phyloP scores from a whole-genome alignment of 35 echinoderm and acorn worm species.

The Holothuria glaberrima region DNA sequence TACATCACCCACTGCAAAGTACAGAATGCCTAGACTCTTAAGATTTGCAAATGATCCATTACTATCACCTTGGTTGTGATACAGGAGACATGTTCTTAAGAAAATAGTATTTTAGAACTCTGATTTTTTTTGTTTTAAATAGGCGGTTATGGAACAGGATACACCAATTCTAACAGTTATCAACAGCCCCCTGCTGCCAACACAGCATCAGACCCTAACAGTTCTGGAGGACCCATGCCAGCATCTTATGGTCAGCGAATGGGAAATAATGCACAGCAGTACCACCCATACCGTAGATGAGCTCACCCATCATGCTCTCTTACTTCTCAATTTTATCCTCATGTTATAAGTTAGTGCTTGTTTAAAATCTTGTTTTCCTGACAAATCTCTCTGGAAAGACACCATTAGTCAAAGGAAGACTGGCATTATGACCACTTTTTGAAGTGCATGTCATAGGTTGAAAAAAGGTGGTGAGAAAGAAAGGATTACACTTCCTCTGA shows the following conservation, averaged over 20 bases:
- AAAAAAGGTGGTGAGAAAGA: no score
- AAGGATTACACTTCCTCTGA: neutral
- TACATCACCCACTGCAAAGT: no score
- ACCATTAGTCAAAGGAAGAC: no score
- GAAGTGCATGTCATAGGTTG: no score
- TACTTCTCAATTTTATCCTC: neutral
- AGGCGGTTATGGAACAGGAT: conserved; percentile 14
- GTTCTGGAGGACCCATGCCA: conserved; percentile 42
- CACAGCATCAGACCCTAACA: conserved; percentile 15
- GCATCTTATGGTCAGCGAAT: conserved; percentile 32
- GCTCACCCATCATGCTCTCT: neutral
- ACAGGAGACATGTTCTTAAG: no score
- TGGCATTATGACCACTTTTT: no score
- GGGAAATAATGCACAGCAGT: conserved; percentile 31
- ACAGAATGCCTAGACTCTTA: no score
- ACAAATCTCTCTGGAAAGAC: no score
- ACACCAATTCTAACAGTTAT: conserved; percentile 14
- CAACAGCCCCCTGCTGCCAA: conserved; percentile 11
- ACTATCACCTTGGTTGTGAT: no score
- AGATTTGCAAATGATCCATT: no score
- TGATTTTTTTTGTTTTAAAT: neutral
- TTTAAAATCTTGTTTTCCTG: no score
- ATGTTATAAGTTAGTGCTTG: neutral
- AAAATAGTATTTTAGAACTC: no score
- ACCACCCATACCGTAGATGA: conserved; percentile 49